Evolutionary conservation across 2,888 invertebrate species (phyloP).

Genomic region (Smittia aterrima): DNA sequence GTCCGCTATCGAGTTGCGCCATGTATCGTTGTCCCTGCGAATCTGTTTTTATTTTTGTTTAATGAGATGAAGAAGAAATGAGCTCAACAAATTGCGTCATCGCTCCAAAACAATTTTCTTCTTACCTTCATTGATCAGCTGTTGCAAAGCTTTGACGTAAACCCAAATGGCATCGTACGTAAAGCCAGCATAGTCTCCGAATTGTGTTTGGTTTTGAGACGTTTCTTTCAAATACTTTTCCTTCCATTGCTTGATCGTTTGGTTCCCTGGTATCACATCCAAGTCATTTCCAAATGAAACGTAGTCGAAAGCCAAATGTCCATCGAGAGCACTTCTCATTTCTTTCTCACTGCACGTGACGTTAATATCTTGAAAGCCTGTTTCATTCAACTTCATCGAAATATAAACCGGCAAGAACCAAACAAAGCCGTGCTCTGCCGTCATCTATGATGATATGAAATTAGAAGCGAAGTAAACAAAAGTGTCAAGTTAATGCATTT

Average conservation of each 20-base stretch:
- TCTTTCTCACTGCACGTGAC: conserved; percentile 63
- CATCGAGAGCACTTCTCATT: conserved; percentile 67
- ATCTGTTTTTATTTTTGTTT: not conserved
- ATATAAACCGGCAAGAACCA: conserved; percentile 85
- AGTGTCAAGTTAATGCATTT: conserved; percentile 22
- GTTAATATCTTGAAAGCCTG: conserved; percentile 51
- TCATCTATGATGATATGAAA: conserved; percentile 60
- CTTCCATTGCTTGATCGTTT: conserved; percentile 65
- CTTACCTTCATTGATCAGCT: conserved; percentile 58
- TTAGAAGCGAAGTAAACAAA: conserved; percentile 15
- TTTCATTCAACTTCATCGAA: conserved; percentile 59
- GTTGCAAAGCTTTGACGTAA: conserved; percentile 69
- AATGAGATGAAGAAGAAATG: not conserved
- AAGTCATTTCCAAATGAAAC: conserved; percentile 63
- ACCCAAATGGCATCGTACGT: conserved; percentile 83
- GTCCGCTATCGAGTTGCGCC: conserved; percentile 45
- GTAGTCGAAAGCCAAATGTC: conserved; percentile 69
- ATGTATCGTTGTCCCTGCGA: conserved; percentile 42
- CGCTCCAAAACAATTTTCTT: no score
- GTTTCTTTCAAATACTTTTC: conserved; percentile 50
- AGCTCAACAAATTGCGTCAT: no score
- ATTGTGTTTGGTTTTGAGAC: conserved; percentile 42
- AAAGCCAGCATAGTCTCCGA: conserved; percentile 68
- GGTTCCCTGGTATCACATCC: conserved; percentile 62
- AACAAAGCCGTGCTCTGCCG: conserved; percentile 68